These are phyloP conservation scores for Beaufortia kweichowensis DNA, from an alignment of 2,113 vertebrate species.

Conservation along the genomic window DNA sequence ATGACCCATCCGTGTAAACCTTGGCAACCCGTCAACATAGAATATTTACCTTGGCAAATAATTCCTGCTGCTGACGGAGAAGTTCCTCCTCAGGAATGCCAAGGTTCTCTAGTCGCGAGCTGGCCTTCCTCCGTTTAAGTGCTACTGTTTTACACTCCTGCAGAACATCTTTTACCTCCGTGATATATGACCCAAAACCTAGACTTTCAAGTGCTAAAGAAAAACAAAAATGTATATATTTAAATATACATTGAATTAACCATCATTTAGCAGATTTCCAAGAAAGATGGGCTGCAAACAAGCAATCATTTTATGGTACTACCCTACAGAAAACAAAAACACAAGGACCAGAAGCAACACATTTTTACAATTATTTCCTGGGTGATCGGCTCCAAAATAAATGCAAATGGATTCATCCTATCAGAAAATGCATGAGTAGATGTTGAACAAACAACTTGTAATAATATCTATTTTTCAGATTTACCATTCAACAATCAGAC, in stretches of 20 bases:
- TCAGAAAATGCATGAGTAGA: too few relatives aligned
- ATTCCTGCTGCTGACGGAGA: constrained; percentile 93
- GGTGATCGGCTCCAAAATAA: too few relatives aligned
- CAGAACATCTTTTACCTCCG: constrained; percentile 97
- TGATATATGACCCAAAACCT: constrained; percentile 96
- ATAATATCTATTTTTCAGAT: too few relatives aligned
- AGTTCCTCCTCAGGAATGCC: constrained; percentile 98
- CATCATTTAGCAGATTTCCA: not conserved
- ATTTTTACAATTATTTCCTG: too few relatives aligned
- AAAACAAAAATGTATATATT: constrained; percentile 33
- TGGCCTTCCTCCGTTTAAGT: constrained; percentile 97
- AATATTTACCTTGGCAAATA: constrained; percentile 93
- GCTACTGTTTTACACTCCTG: constrained; percentile 99
- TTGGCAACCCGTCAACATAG: not conserved
- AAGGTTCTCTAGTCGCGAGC: constrained; percentile 94
- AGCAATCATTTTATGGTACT: not conserved
- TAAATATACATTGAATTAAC: not conserved
- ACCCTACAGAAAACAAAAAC: too few relatives aligned
- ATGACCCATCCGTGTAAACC: too few relatives aligned
- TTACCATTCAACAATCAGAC: too few relatives aligned
- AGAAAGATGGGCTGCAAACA: too few relatives aligned
- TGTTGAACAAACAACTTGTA: too few relatives aligned
- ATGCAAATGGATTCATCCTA: too few relatives aligned
- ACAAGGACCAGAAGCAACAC: too few relatives aligned
- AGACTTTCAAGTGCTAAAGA: constrained; percentile 92